These are phyloP conservation scores for Neostethus bicornis DNA, from an alignment of 2,797 vertebrate genomes.

Conservation along the genomic window DNA sequence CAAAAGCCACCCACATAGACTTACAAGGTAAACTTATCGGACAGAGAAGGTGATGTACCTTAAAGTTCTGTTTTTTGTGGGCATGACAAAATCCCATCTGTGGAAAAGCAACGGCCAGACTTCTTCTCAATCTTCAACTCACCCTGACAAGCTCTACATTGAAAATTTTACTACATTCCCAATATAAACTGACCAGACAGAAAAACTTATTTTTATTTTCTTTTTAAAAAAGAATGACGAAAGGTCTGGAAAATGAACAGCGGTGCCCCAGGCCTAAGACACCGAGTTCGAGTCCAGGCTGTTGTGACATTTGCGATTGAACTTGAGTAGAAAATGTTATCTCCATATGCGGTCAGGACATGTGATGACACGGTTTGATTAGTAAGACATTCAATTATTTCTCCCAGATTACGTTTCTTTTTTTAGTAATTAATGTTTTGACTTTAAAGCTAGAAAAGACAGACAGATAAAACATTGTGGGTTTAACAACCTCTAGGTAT, in stretches of 20 bases:
- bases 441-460: not conserved
- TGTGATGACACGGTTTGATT: constrained; percentile 22
- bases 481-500: not conserved
- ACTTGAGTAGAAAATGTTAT: constrained; percentile 21
- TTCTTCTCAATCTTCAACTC: too few relatives aligned
- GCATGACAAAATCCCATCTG: too few relatives aligned
- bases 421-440: not conserved
- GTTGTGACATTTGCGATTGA: constrained; percentile 19
- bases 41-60: constrained; percentile 7
- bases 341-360: constrained; percentile 52
- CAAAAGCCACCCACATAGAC: constrained; percentile 21
- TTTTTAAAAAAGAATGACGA: too few relatives aligned
- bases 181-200: too few relatives aligned
- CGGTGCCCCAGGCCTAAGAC: too few relatives aligned
- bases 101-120: too few relatives aligned
- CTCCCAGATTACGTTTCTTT: not conserved
- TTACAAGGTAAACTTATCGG: constrained; percentile 15
- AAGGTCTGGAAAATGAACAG: too few relatives aligned
- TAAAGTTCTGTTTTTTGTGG: too few relatives aligned
- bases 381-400: not conserved
- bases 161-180: too few relatives aligned
- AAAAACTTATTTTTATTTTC: too few relatives aligned
- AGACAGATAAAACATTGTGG: not conserved
- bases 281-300: constrained; percentile 12
- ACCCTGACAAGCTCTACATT: too few relatives aligned